These are phyloP conservation scores for Anguilla rostrata DNA, from an alignment of 2,113 vertebrate genomes.

Conservation along the genomic window DNA sequence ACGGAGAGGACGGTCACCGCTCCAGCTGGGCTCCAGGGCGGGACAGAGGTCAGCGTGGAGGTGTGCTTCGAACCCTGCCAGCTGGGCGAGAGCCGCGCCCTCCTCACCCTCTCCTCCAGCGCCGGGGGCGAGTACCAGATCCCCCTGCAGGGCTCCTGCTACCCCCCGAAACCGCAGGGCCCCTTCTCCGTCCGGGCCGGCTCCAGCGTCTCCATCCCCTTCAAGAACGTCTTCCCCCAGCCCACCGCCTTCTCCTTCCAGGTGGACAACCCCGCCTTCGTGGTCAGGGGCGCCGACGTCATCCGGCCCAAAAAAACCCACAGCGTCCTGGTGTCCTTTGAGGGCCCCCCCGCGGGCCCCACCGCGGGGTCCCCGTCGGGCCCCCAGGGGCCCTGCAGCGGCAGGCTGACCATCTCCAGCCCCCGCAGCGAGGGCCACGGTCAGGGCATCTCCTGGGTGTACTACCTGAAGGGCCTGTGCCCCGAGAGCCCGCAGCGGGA, in stretches of 20 bases:
- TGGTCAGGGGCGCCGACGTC: conserved; percentile 56
- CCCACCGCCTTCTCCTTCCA: conserved; percentile 63
- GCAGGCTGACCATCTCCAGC: conserved; percentile 71
- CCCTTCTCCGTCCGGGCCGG: conserved; percentile 70
- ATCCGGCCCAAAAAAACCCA: conserved; percentile 71
- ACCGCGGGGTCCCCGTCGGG: conserved; percentile 59
- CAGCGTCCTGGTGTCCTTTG: conserved; percentile 66
- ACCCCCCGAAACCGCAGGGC: conserved; percentile 78
- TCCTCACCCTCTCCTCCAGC: conserved; percentile 66
- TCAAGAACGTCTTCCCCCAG: conserved; percentile 83
- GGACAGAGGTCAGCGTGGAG: conserved; percentile 71
- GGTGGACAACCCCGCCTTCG: conserved; percentile 75
- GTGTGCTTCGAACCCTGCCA: conserved; percentile 80
- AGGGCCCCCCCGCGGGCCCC: conserved; percentile 64
- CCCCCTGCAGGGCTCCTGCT: conserved; percentile 71
- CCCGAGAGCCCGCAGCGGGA: conserved; percentile 42
- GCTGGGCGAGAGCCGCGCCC: conserved; percentile 71
- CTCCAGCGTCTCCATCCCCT: conserved; percentile 70
- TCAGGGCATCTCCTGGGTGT: conserved; percentile 71
- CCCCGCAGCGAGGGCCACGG: conserved; percentile 49
- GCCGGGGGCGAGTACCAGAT: conserved; percentile 72
- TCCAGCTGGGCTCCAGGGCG: conserved; percentile 60
- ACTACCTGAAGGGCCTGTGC: conserved; percentile 74
- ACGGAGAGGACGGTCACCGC: conserved; percentile 63
- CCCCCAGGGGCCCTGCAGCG: conserved; percentile 57